phyloP scores from a whole-genome alignment of 2,113 vertebrate species.

The Nyctibius bracteatus region DNA sequence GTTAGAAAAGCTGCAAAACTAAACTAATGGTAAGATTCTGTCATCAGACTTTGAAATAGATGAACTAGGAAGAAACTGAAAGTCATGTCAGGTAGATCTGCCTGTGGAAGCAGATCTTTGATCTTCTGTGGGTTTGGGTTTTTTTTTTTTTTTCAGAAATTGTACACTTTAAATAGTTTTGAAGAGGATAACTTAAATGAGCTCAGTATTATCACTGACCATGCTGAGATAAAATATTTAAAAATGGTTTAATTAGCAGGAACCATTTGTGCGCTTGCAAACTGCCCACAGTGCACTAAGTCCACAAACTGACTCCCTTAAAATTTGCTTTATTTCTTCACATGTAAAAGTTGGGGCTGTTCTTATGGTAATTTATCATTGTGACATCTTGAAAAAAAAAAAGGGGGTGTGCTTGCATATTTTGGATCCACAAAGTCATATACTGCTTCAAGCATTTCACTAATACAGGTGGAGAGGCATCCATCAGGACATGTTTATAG shows the following conservation, averaged over 20 bases:
- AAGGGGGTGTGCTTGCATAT: rapidly evolving
- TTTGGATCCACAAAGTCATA: neutral
- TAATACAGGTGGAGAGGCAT: neutral
- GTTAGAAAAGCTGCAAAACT: neutral
- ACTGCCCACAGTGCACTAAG: neutral
- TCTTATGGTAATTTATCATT: neutral
- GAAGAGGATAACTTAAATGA: neutral
- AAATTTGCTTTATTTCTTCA: neutral
- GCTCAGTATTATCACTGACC: neutral
- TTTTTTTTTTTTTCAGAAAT: neutral
- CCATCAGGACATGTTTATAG: neutral
- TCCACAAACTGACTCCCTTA: neutral
- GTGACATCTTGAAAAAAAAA: neutral
- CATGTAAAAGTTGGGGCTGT: neutral
- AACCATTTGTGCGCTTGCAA: neutral
- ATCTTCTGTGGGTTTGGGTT: neutral
- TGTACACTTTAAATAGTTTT: neutral
- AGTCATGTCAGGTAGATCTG: neutral
- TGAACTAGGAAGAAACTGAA: neutral
- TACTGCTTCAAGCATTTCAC: neutral
- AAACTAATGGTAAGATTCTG: neutral
- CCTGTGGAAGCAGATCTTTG: neutral
- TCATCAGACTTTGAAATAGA: neutral
- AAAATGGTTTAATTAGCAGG: neutral
- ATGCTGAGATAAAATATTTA: neutral